phyloP scores from a whole-genome alignment of 2,113 vertebrate species.

The Balaenoptera acutorostrata region DNA sequence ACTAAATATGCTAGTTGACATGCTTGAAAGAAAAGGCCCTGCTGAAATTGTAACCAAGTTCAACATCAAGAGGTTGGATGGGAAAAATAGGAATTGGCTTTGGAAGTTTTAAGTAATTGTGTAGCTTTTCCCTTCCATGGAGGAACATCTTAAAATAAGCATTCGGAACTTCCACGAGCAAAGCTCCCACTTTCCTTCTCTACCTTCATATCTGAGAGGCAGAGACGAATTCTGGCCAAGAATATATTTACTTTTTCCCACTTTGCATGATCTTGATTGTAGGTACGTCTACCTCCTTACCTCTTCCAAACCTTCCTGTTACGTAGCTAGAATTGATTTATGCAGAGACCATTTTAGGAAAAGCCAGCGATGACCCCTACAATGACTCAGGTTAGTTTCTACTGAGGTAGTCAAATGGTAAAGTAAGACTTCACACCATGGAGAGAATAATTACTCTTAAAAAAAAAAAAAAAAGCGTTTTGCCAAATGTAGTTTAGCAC shows the following conservation, averaged over 20 bases:
- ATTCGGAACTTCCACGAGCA: background rate
- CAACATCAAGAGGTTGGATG: background rate
- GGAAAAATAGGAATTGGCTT: background rate
- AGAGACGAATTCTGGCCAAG: background rate
- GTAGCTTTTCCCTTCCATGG: background rate
- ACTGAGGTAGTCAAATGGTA: background rate
- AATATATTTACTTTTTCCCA: background rate
- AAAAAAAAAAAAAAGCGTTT: background rate
- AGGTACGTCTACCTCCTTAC: background rate
- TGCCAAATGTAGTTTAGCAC: background rate
- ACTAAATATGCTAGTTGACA: background rate
- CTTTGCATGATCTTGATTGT: background rate
- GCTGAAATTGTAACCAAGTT: background rate
- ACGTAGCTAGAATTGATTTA: background rate
- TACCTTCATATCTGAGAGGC: background rate
- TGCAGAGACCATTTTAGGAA: background rate
- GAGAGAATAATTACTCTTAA: background rate
- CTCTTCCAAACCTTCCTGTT: background rate
- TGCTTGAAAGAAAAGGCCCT: background rate
- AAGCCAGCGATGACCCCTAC: background rate
- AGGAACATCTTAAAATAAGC: background rate
- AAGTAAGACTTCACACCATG: background rate
- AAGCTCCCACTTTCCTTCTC: background rate
- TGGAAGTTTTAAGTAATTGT: background rate
- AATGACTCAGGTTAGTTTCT: background rate